Evolutionary conservation across 1,140 invertebrate genomes (phyloP), one percentile per base, ranked within the genome.

Genomic region (Hirudo medicinalis): DNA sequence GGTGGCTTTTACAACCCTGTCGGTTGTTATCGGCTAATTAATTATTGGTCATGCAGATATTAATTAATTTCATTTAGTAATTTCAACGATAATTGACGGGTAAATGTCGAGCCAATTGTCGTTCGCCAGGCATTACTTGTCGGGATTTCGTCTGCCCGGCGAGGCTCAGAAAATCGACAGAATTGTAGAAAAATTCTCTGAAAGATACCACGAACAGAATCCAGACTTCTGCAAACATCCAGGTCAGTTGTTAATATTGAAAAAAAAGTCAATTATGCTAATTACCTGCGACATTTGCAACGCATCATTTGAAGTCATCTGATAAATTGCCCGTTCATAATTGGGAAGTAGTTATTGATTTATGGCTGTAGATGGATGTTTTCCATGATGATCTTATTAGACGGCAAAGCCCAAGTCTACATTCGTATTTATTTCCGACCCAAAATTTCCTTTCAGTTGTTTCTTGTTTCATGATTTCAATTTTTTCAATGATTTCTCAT

Each of bases 151-250:
- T 66, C 82, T 99, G 76, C 96, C 96, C 6, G 96, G 96, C 66
- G 96, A 99, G 82, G 94, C 95, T 0, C 96, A 99, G 82, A 99
- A 99, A 82, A 99, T 99, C 78, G 96, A 99, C 84, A 85, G 96
- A 22, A 97, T 99, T 91, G 97, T 99, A 94, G 95, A 98, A 81
- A 93, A 90, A 78, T 99, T 99, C 85, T 94, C 96, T 20, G 90
- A 95, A 80, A 87, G 92, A 75, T 99, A 97, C 84, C 98, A 94
- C 83, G 91, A 94, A 78, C 85, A 94, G 17, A 98, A 99, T 83
- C 90, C 92, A 19, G 92, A 91, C 77, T 94, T 97, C 72, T 99
- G 98, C 80, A 92, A 91, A 54, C 93, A 93, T 81, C 91, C 93
- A 75, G 86, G 86, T 85, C 73, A 66, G 54, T 54, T 40, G 20